Evolutionary conservation across 2,888 invertebrate species (phyloP).

Genomic region (Gymnosoma rotundatum): DNA sequence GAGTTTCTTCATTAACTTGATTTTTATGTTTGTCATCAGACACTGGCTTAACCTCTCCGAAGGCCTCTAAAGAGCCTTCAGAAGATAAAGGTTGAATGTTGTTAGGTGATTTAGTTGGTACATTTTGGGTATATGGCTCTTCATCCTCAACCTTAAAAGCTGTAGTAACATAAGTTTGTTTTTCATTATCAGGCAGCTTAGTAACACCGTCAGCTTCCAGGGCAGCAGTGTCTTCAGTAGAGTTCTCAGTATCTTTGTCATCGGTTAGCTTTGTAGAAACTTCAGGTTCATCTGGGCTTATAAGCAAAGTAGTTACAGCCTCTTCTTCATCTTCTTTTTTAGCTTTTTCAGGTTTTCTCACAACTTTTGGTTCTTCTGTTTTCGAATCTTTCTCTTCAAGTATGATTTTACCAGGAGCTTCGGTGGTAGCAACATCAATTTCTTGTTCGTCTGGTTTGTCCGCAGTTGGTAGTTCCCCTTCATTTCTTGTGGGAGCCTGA

Average conservation of each 20-base stretch:
- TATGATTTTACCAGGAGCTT: neutral
- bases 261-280: slow-evolving; percentile 9
- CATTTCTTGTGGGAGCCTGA: neutral
- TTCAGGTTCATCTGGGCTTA: slow-evolving; percentile 6
- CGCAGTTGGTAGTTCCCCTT: neutral
- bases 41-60: neutral
- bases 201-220: slow-evolving; percentile 4
- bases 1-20: neutral
- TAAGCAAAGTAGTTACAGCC: neutral
- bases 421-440: neutral
- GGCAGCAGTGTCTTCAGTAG: slow-evolving; percentile 4
- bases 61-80: slow-evolving; percentile 8
- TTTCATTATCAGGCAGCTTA: slow-evolving; percentile 16
- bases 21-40: slow-evolving; percentile 16
- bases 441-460: slow-evolving; percentile 7
- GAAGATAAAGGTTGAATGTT: too few relatives aligned
- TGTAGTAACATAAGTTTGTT: neutral
- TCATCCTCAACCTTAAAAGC: slow-evolving; percentile 13
- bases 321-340: slow-evolving; percentile 16
- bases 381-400: slow-evolving; percentile 7
- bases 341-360: neutral
- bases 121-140: neutral
- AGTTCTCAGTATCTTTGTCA: slow-evolving; percentile 70
- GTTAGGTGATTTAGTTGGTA: slow-evolving; percentile 7
- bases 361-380: slow-evolving; percentile 23